Evolutionary conservation across 2,888 invertebrate genomes (phyloP), one percentile per base, ranked within the genome.

Genomic region (Agrochola circellaris): DNA sequence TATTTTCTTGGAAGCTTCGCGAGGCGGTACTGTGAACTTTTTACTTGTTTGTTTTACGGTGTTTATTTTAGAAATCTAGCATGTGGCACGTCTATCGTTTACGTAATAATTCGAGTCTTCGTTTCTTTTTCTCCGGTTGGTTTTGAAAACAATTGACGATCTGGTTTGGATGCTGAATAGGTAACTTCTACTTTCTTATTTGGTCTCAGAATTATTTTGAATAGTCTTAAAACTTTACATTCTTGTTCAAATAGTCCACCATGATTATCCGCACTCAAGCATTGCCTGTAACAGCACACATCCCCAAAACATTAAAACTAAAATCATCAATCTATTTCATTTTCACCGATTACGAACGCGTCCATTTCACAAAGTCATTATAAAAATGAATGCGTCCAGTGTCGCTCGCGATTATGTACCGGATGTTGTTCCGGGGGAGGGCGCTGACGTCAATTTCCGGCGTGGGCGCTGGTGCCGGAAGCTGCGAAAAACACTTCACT

Each of bases 361-460:
- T 77, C 69, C 71, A 75, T 79, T 73, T 87, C 77, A 86, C 80
- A 81, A 84, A 79, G 88, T 89, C 87, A 92, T 89, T 91, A 91
- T 89, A 92, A 91, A 91, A 91, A 90, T 87, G 85, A 88, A 91
- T 90, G 90, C 92, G 93, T 90, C 92, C 91, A 93, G 91, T 91
- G 92, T 91, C 91, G 88, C 87, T 83, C 71, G 87, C 89, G 93
- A 93, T 93, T 93, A 93, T 92, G 89, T 91, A 79, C 93, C 92
- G 94, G 95, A 94, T 90, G 93, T 93, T 91, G 93, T 90, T 89
- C 90, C 89, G 90, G 84, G 90, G 90, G 88, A 86, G 92, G 92
- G 92, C 90, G 91, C 92, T 93, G 93, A 93, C 93, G 92, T 91
- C 92, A 93, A 93, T 92, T 93, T 94, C 93, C 94, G 93, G 89